These are phyloP conservation scores for Falco biarmicus DNA, from an alignment of 2,797 vertebrate species.

Conservation along the genomic window DNA sequence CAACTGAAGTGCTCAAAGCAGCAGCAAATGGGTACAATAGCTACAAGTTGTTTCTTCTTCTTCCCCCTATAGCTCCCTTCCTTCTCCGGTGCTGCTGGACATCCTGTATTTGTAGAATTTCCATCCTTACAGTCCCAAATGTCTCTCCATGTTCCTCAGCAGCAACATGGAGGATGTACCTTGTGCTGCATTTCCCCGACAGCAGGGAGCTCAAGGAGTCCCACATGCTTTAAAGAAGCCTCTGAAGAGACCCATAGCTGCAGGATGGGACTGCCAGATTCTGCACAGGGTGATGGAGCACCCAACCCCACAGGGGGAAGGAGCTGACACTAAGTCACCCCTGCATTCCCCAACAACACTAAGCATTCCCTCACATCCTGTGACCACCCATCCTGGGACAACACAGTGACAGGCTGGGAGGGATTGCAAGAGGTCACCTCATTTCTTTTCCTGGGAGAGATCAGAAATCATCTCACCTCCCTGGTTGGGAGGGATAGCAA, in stretches of 20 bases:
- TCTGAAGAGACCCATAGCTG: not conserved
- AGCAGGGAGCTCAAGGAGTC: not conserved
- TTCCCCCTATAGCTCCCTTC: not conserved
- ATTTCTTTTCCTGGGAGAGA: not conserved
- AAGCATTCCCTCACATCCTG: not conserved
- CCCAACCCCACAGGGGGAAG: accelerated
- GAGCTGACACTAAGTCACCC: not conserved
- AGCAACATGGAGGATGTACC: not conserved
- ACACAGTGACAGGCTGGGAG: not conserved
- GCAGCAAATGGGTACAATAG: not conserved
- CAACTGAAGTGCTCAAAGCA: not conserved
- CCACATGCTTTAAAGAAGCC: not conserved
- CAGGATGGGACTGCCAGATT: not conserved
- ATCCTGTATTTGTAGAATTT: not conserved
- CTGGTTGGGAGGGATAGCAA: not conserved
- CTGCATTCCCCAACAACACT: not conserved
- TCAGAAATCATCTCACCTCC: not conserved
- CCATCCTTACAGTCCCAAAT: not conserved
- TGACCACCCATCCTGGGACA: not conserved
- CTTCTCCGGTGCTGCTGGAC: not conserved
- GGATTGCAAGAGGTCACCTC: not conserved
- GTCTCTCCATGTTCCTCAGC: accelerated
- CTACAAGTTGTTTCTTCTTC: not conserved
- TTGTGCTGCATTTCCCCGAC: accelerated
- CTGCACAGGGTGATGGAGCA: not conserved